phyloP scores from a whole-genome alignment of 2,888 invertebrate species.

The Drosophila mimica region DNA sequence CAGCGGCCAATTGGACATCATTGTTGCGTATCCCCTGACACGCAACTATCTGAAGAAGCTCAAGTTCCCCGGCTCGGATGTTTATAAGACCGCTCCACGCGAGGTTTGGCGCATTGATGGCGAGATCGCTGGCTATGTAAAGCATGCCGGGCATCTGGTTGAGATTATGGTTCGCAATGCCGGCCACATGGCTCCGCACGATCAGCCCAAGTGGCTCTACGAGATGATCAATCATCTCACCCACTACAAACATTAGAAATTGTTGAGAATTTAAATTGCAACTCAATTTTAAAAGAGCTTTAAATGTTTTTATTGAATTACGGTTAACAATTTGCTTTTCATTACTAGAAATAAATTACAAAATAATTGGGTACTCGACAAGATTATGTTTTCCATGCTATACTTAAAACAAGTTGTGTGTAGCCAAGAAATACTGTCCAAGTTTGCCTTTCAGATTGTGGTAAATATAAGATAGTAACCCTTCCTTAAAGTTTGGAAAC shows the following conservation, averaged over 20 bases:
- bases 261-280: not conserved
- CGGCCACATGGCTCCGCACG: slow-evolving; percentile 93
- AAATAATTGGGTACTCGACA: not conserved
- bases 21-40: slow-evolving; percentile 94
- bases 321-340: not conserved
- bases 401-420: not conserved
- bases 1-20: slow-evolving; percentile 96
- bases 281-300: slow-evolving; percentile 16
- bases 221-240: slow-evolving; percentile 87
- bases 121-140: slow-evolving; percentile 91
- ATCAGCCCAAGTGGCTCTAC: slow-evolving; percentile 91
- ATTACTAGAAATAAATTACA: slow-evolving; percentile 25
- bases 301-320: not conserved
- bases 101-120: slow-evolving; percentile 89
- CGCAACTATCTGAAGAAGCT: slow-evolving; percentile 91
- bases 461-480: too few species aligned
- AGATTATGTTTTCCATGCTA: not conserved
- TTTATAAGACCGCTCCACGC: slow-evolving; percentile 89
- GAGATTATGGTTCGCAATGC: slow-evolving; percentile 92
- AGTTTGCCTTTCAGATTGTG: too few species aligned
- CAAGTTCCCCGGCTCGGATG: slow-evolving; percentile 88
- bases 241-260: slow-evolving; percentile 68
- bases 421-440: too few species aligned
- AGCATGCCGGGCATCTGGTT: slow-evolving; percentile 89
- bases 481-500: too few species aligned